Percentiles rank a stretch among this genome's conserved stretches.
These are phyloP conservation scores for Platypus cylindrus DNA, from an alignment of 2,888 invertebrate species.

Conservation along the genomic window DNA sequence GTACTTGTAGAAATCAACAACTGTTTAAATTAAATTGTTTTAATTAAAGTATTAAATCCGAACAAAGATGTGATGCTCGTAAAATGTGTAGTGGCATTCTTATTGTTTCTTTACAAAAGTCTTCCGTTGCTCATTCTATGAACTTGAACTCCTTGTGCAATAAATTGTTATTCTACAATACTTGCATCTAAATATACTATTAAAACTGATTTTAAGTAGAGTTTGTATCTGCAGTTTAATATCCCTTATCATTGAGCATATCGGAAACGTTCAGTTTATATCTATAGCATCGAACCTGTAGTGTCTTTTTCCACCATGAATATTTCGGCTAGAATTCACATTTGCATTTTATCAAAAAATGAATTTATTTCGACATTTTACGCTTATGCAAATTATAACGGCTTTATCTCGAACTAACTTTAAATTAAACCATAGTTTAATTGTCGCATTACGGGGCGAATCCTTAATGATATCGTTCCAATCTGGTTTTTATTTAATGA, in stretches of 20 bases:
- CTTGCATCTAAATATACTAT: no score
- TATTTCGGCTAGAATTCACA: no score
- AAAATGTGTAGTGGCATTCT: background rate
- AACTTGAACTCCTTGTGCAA: no score
- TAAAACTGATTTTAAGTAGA: no score
- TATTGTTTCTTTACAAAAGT: background rate
- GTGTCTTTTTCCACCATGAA: no score
- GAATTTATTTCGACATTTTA: background rate
- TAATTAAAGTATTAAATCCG: background rate
- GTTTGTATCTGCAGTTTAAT: no score
- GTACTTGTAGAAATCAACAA: background rate
- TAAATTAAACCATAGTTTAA: slow-evolving; percentile 7
- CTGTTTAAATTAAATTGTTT: background rate
- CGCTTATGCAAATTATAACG: slow-evolving; percentile 4
- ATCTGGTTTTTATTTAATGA: slow-evolving; percentile 2
- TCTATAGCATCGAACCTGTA: no score
- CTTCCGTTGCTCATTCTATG: no score
- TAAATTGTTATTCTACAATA: no score
- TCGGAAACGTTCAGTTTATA: no score
- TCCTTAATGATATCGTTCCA: slow-evolving; percentile 2
- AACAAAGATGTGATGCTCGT: slow-evolving; percentile 1
- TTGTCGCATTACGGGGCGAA: slow-evolving; percentile 3
- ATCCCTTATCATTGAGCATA: no score
- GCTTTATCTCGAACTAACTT: slow-evolving; percentile 7
- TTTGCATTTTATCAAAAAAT: slow-evolving; percentile 5